Conservation (phyloP, 2,797 vertebrate genomes). For the Sus cebifrons region DNA sequence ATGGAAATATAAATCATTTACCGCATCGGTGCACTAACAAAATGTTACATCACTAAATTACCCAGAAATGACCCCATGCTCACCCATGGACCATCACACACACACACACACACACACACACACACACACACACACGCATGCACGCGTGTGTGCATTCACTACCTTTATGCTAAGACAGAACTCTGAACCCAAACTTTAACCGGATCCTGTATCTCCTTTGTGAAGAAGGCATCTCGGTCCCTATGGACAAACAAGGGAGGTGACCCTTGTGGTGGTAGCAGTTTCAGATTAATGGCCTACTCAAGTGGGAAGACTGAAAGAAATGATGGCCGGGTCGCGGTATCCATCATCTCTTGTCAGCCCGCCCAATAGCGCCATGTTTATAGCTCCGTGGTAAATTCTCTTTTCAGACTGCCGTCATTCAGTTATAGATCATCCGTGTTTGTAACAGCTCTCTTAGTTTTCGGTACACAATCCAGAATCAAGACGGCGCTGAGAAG, state of each 20-base stretch:
- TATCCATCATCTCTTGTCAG: slow-evolving; percentile 89
- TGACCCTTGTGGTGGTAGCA: slow-evolving; percentile 78
- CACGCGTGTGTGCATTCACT: too few species aligned
- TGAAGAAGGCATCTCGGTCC: slow-evolving; percentile 75
- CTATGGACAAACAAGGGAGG: slow-evolving; percentile 82
- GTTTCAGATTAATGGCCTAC: slow-evolving; percentile 88
- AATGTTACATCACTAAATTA: slow-evolving; percentile 6
- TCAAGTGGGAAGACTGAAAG: slow-evolving; percentile 78
- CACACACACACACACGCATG: too few species aligned
- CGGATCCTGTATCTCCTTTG: slow-evolving; percentile 72
- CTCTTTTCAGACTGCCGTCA: slow-evolving; percentile 84
- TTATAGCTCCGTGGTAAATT: slow-evolving; percentile 85
- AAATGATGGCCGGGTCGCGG: slow-evolving; percentile 82
- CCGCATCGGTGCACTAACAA: neutral
- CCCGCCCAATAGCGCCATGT: slow-evolving; percentile 82
- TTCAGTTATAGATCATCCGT: slow-evolving; percentile 73
- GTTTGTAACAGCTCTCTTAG: slow-evolving; percentile 19
- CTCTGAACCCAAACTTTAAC: slow-evolving; percentile 65
- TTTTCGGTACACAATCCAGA: slow-evolving; percentile 63
- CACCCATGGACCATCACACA: neutral
- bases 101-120: too few species aligned
- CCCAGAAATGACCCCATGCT: neutral
- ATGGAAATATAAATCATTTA: slow-evolving; percentile 55
- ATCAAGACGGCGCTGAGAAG: neutral
- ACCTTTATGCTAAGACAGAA: slow-evolving; percentile 42